These are phyloP conservation scores for Okamejei kenojei DNA, from an alignment of 2,797 vertebrate genomes.

Conservation along the genomic window DNA sequence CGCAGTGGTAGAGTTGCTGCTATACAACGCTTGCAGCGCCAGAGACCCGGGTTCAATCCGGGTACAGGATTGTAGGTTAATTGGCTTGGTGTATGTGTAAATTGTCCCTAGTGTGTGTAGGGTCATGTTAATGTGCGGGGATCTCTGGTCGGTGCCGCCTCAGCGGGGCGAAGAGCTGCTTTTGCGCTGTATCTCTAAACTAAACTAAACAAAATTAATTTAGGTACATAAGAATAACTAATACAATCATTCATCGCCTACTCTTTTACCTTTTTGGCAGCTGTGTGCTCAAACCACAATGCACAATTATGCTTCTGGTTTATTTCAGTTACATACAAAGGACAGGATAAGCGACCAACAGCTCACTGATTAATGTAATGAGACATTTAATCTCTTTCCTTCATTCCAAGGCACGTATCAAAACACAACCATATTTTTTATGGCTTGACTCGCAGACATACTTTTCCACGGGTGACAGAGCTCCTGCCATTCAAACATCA, in stretches of 20 bases:
- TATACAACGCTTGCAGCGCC: no score
- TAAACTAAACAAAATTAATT: not conserved
- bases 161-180: no score
- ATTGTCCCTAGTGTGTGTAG: no score
- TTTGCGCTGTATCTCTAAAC: no score
- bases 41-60: no score
- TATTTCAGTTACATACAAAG: not conserved
- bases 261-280: not conserved
- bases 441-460: not conserved
- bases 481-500: not conserved
- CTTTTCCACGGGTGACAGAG: not conserved
- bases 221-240: not conserved
- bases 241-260: not conserved
- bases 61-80: no score
- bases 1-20: no score
- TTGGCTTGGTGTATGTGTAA: no score
- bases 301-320: not conserved
- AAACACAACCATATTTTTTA: conserved; percentile 7
- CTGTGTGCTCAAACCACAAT: not conserved
- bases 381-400: not conserved
- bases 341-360: not conserved
- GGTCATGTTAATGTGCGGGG: no score
- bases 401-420: not conserved
- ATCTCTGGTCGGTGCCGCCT: no score
- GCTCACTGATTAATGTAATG: not conserved